phyloP scores from a whole-genome alignment of 2,113 vertebrate genomes.

The Lepus europaeus region DNA sequence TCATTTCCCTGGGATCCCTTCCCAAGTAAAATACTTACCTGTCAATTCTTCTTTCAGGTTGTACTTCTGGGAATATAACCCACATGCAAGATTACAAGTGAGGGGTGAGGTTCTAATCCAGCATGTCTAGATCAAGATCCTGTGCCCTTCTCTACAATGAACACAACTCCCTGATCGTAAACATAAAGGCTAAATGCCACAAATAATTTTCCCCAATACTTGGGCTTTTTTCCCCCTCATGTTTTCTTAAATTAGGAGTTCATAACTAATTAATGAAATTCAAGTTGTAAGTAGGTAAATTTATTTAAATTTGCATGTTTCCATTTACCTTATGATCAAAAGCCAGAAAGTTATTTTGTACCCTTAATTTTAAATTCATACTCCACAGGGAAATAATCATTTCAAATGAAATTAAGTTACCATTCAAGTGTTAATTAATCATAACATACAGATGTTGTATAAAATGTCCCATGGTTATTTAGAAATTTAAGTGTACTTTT shows the following conservation, averaged over 20 bases:
- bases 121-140: background rate
- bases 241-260: background rate
- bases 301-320: background rate
- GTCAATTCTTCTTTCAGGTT: background rate
- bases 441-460: background rate
- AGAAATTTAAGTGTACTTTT: background rate
- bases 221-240: background rate
- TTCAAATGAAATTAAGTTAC: background rate
- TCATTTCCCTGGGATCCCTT: background rate
- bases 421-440: background rate
- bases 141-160: background rate
- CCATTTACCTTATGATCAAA: background rate
- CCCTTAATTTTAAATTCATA: constrained; percentile 8
- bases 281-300: background rate
- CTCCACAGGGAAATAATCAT: background rate
- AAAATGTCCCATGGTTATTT: background rate
- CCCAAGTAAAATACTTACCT: background rate
- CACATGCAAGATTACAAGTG: background rate
- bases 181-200: background rate
- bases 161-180: background rate
- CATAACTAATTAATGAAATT: background rate
- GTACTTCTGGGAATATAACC: background rate
- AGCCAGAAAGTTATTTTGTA: background rate
- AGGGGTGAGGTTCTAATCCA: background rate
- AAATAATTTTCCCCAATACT: background rate